Percentiles rank a stretch among this genome's conserved stretches.
These are phyloP conservation scores for Chymomyza fuscimana DNA, from an alignment of 2,888 invertebrate genomes.

Conservation along the genomic window DNA sequence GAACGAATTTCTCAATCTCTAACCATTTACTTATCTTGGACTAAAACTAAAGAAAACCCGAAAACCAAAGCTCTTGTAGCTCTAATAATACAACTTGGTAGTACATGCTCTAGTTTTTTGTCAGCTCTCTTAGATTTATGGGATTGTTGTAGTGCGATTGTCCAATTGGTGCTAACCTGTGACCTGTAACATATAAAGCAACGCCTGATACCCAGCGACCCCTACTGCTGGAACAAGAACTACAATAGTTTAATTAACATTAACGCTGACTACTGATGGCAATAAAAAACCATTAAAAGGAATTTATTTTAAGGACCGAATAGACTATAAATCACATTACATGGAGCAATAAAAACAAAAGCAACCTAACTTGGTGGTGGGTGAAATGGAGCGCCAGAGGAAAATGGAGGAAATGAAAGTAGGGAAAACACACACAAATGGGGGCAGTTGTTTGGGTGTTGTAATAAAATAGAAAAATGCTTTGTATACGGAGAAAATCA, in stretches of 20 bases:
- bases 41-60: neutral
- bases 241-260: slow-evolving; percentile 74
- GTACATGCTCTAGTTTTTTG: neutral
- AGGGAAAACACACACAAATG: slow-evolving; percentile 9
- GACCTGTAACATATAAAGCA: neutral
- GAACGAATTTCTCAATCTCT: neutral
- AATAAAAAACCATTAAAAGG: slow-evolving; percentile 73
- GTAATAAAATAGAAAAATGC: slow-evolving; percentile 52
- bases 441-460: slow-evolving; percentile 12
- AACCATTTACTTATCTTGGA: no score
- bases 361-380: slow-evolving; percentile 23
- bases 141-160: slow-evolving; percentile 16
- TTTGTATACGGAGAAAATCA: slow-evolving; percentile 65
- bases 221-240: slow-evolving; percentile 40
- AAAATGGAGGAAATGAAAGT: neutral
- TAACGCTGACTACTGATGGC: slow-evolving; percentile 72
- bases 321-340: slow-evolving; percentile 71
- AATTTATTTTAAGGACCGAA: slow-evolving; percentile 73
- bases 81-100: neutral
- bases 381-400: neutral
- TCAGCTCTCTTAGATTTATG: slow-evolving; percentile 34
- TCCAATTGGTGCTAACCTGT: neutral
- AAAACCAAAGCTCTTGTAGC: neutral
- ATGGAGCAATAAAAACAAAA: slow-evolving; percentile 67
- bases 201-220: neutral